phyloP scores from a whole-genome alignment of 2,797 vertebrate species.

The Eidolon dupreanum region DNA sequence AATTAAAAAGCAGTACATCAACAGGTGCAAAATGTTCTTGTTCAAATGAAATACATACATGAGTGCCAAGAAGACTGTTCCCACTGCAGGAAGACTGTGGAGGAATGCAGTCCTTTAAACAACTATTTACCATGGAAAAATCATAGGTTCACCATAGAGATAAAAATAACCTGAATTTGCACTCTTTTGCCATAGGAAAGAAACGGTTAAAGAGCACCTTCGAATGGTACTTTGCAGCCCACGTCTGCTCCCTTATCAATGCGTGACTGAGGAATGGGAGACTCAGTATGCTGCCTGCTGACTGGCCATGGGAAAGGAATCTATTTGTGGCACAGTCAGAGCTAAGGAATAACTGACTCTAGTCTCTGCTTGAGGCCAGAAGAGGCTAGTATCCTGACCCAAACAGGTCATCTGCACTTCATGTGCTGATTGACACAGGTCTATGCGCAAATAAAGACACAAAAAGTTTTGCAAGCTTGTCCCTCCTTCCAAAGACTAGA shows the following conservation, averaged over 20 bases:
- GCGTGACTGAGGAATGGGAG: too few species aligned
- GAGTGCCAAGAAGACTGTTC: background rate
- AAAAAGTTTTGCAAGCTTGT: background rate
- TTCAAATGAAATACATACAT: background rate
- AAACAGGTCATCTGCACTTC: background rate
- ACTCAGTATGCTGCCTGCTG: background rate
- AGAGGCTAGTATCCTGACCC: background rate
- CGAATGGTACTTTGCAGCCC: background rate
- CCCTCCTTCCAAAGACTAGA: slow-evolving; percentile 21
- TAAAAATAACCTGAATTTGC: background rate
- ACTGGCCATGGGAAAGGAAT: background rate
- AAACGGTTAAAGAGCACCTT: background rate
- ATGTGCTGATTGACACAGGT: background rate
- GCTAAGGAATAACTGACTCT: background rate
- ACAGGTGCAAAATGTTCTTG: slow-evolving; percentile 40
- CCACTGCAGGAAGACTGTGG: fast-evolving
- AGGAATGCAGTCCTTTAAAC: background rate
- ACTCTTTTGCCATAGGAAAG: background rate
- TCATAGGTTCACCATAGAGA: background rate
- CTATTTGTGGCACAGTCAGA: background rate
- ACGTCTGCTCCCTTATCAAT: background rate
- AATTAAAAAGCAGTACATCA: slow-evolving; percentile 37
- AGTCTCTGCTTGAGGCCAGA: background rate
- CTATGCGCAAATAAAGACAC: background rate
- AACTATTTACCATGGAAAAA: background rate